phyloP scores from a whole-genome alignment of 1,140 invertebrate species.

The Drosophila varians region DNA sequence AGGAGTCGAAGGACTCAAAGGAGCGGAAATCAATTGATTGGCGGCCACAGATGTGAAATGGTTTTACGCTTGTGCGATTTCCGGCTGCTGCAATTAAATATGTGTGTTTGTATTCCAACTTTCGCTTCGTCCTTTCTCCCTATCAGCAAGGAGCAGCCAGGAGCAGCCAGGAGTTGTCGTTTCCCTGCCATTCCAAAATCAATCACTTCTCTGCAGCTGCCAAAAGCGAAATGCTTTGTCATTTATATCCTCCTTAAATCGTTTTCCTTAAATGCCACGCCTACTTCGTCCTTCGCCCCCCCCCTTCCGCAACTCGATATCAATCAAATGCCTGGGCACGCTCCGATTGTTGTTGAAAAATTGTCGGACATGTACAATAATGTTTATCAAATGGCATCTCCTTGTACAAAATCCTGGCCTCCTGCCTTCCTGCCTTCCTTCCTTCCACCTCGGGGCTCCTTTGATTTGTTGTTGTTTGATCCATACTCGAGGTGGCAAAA shows the following conservation, averaged over 20 bases:
- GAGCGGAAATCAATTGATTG: conserved; percentile 42
- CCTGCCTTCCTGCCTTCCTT: background rate
- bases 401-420: conserved; percentile 21
- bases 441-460: background rate
- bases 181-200: conserved; percentile 50
- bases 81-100: conserved; percentile 38
- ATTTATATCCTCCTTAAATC: conserved; percentile 64
- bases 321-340: conserved; percentile 67
- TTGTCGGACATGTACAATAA: conserved; percentile 80
- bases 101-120: conserved; percentile 8
- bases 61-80: conserved; percentile 37
- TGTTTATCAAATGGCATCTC: conserved; percentile 76
- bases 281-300: background rate
- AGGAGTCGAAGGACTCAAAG: background rate
- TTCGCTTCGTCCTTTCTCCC: background rate
- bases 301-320: conserved; percentile 39
- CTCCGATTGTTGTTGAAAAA: conserved; percentile 75
- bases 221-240: conserved; percentile 72
- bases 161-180: conserved; percentile 7
- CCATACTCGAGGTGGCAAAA: background rate
- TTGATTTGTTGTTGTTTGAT: conserved; percentile 16
- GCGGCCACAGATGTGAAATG: conserved; percentile 25
- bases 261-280: conserved; percentile 19
- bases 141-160: background rate
- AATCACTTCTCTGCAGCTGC: conserved; percentile 68